Conservation (phyloP, 2,888 invertebrate genomes). For the Ephialtes manifestator region DNA sequence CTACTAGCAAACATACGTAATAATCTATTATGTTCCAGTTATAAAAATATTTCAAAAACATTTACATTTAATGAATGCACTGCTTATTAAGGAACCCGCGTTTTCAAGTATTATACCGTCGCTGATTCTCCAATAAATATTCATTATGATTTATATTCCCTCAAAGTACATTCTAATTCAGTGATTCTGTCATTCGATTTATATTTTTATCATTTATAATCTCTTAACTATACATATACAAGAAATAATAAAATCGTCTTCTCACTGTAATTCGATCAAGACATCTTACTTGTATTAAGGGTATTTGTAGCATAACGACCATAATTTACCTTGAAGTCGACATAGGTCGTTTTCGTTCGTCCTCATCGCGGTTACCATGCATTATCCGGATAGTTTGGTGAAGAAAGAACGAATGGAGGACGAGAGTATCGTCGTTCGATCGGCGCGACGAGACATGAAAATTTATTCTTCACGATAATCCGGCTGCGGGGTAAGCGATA, state of each 20-base stretch:
- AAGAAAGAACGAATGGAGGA: slow-evolving; percentile 13
- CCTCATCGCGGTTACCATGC: not conserved
- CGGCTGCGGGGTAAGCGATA: slow-evolving; percentile 73
- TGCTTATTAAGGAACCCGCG: too few species aligned
- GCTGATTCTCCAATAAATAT: too few species aligned
- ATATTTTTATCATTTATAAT: too few species aligned
- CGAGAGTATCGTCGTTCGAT: slow-evolving; percentile 68
- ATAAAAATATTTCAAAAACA: too few species aligned
- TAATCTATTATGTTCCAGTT: too few species aligned
- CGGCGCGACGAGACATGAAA: slow-evolving; percentile 74
- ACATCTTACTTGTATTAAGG: not conserved
- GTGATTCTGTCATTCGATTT: too few species aligned
- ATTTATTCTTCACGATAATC: slow-evolving; percentile 74
- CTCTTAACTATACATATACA: not conserved
- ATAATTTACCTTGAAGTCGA: not conserved
- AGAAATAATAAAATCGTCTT: not conserved
- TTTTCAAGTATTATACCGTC: too few species aligned
- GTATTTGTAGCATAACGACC: not conserved
- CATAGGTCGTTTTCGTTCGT: slow-evolving; percentile 7
- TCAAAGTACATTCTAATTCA: not conserved
- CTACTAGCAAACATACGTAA: too few species aligned
- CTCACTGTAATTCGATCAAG: not conserved
- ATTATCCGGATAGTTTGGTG: not conserved
- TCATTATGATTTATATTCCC: too few species aligned
- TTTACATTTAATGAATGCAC: too few species aligned